A percentile compares a stretch with the other conserved stretches of the same genome.
phyloP scores from a whole-genome alignment of 2,888 invertebrate genomes.

The Omphaloscelis lunosa region DNA sequence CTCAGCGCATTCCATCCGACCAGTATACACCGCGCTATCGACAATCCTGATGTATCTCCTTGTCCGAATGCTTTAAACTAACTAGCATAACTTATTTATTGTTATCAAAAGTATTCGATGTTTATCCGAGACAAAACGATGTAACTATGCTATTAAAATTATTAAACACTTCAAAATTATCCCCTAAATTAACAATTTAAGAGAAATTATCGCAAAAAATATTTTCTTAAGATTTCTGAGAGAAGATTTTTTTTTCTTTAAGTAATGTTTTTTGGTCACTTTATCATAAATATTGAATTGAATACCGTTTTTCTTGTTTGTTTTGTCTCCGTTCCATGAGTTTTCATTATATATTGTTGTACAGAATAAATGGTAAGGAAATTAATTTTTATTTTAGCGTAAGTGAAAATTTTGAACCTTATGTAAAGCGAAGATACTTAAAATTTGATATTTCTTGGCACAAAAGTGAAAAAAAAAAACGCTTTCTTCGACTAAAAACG shows the following conservation, averaged over 20 bases:
- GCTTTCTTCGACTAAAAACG: conserved; percentile 31
- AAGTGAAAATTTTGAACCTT: conserved; percentile 60
- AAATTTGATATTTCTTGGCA: conserved; percentile 59
- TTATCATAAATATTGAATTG: conserved; percentile 7
- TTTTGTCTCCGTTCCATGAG: conserved; percentile 72
- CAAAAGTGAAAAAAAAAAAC: conserved; percentile 18
- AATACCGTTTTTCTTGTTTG: conserved; percentile 38
- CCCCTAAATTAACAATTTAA: neutral
- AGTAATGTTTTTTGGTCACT: conserved; percentile 11
- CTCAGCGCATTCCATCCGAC: conserved; percentile 73
- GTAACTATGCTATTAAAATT: conserved; percentile 43
- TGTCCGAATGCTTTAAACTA: conserved; percentile 84
- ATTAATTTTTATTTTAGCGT: conserved; percentile 69
- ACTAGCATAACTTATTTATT: conserved; percentile 84
- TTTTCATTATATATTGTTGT: conserved; percentile 72
- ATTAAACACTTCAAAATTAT: conserved; percentile 52
- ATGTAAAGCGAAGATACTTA: conserved; percentile 75
- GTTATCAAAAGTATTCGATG: conserved; percentile 76
- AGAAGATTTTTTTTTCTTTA: neutral
- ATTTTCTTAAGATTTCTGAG: neutral
- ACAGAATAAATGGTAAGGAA: conserved; percentile 74
- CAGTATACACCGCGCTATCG: conserved; percentile 73
- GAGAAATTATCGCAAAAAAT: neutral
- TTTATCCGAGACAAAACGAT: conserved; percentile 69
- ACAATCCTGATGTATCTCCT: conserved; percentile 84